Conservation (phyloP, 2,888 invertebrate species). For the Oxyteleia sp. region DNA sequence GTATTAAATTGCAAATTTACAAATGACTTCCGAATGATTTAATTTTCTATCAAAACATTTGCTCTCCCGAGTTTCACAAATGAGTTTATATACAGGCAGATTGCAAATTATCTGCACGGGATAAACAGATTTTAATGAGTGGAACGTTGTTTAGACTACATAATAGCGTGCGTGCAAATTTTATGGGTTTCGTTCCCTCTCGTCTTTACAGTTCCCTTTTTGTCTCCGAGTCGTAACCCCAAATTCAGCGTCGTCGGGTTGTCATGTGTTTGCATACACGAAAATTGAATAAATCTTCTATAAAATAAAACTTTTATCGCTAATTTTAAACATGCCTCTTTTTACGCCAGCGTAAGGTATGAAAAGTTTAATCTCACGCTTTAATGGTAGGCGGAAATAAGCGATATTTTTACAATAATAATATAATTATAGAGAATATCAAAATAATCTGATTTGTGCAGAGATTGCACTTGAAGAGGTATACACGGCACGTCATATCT, state of each 20-base stretch:
- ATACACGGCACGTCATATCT: slow-evolving; percentile 47
- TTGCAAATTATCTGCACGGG: slow-evolving; percentile 82
- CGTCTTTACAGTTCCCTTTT: slow-evolving; percentile 75
- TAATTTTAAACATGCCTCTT: neutral
- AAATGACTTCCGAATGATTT: no score
- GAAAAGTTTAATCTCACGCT: neutral
- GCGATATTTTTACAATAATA: slow-evolving; percentile 25
- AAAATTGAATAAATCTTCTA: neutral
- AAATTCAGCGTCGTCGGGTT: slow-evolving; percentile 56
- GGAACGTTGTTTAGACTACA: slow-evolving; percentile 77
- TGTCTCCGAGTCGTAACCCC: slow-evolving; percentile 74
- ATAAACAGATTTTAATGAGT: slow-evolving; percentile 89
- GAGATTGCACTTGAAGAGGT: slow-evolving; percentile 50
- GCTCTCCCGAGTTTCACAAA: no score
- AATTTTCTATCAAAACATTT: no score
- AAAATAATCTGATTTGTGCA: slow-evolving; percentile 38
- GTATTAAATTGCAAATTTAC: no score
- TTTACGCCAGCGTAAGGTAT: no score
- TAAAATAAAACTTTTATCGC: neutral
- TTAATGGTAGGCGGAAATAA: slow-evolving; percentile 18
- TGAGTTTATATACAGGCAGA: slow-evolving; percentile 29
- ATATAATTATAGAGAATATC: slow-evolving; percentile 41
- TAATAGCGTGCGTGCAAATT: slow-evolving; percentile 73
- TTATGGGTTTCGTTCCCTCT: slow-evolving; percentile 78
- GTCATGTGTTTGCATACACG: slow-evolving; percentile 34